phyloP scores from a whole-genome alignment of 2,113 vertebrate species.

The Calonectris borealis region DNA sequence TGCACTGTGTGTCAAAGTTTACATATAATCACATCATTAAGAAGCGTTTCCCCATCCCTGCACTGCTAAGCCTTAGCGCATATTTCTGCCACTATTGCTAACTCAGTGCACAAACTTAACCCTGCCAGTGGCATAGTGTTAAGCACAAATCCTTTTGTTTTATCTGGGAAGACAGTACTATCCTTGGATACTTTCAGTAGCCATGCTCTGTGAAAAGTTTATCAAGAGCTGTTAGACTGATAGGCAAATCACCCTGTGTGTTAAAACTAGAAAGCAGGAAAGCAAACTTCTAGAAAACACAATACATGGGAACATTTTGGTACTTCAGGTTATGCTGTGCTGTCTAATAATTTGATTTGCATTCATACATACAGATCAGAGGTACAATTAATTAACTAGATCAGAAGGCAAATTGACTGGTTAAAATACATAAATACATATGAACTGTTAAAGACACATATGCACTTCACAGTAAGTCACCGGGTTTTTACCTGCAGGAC shows the following conservation, averaged over 20 bases:
- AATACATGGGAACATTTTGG: neutral
- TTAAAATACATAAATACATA: neutral
- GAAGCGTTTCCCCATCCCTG: neutral
- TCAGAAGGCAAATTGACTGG: neutral
- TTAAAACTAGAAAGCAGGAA: neutral
- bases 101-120: neutral
- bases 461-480: neutral
- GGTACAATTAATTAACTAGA: neutral
- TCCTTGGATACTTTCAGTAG: neutral
- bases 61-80: neutral
- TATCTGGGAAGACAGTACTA: neutral
- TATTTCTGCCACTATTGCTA: neutral
- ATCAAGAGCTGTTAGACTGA: neutral
- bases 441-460: neutral
- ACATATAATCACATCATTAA: neutral
- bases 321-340: neutral
- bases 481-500: slow-evolving; percentile 58
- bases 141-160: neutral
- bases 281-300: neutral
- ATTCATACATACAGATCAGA: neutral
- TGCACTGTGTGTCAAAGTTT: neutral
- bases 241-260: neutral
- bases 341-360: neutral
- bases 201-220: neutral
- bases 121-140: neutral